phyloP scores from a whole-genome alignment of 1,140 invertebrate genomes.

The Pentalonia nigronervosa region DNA sequence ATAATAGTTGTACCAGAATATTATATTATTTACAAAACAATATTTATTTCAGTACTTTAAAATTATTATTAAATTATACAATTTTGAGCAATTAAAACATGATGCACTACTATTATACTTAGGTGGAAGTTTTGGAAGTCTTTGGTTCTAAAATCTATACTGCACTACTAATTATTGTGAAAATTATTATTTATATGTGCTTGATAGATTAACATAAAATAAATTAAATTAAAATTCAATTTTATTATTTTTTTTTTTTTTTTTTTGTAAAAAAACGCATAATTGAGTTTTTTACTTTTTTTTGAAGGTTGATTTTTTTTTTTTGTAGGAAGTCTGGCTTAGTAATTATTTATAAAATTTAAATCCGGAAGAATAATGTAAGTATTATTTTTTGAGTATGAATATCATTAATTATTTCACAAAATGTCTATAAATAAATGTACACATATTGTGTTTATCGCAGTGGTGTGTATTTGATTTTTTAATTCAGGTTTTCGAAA shows the following conservation, averaged over 20 bases:
- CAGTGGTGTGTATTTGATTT: no score
- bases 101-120: background rate
- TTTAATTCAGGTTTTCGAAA: no score
- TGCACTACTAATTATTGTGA: no score
- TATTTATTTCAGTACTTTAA: background rate
- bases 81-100: background rate
- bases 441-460: background rate
- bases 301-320: background rate
- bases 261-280: background rate
- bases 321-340: background rate
- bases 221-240: background rate
- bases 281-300: background rate
- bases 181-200: no score
- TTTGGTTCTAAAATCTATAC: background rate
- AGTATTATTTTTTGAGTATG: background rate
- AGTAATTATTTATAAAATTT: no score
- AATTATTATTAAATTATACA: slow-evolving; percentile 1
- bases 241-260: no score
- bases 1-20: background rate
- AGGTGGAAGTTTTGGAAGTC: background rate
- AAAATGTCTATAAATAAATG: background rate
- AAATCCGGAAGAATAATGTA: background rate
- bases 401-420: background rate
- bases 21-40: background rate
- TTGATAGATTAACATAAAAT: background rate